Conservation (phyloP, 1,140 invertebrate genomes). For the Microplitis mediator region DNA sequence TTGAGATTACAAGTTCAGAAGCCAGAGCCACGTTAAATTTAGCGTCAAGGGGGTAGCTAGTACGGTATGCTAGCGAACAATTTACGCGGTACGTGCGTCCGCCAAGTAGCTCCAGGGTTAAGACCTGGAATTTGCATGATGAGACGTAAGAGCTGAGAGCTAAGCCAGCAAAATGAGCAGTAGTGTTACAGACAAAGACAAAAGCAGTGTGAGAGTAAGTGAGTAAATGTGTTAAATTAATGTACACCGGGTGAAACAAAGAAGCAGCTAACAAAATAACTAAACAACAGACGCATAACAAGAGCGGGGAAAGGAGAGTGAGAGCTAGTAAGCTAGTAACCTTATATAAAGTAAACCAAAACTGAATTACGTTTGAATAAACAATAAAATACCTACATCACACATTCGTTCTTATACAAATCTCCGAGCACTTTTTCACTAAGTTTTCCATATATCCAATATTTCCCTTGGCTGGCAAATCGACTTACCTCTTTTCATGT, state of each 20-base stretch:
- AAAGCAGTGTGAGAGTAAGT: background rate
- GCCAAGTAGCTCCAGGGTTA: conserved; percentile 17
- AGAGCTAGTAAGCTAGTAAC: background rate
- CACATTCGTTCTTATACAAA: conserved; percentile 12
- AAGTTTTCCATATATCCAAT: conserved; percentile 1
- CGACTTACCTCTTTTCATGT: conserved; percentile 22
- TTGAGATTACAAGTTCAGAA: conserved; percentile 29
- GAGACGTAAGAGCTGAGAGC: conserved; percentile 9
- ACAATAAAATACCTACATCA: conserved; percentile 17
- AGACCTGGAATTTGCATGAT: conserved; percentile 26
- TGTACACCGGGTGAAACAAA: too few species aligned
- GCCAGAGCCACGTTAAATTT: conserved; percentile 21
- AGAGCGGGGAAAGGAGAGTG: background rate
- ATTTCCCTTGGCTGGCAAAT: conserved; percentile 14
- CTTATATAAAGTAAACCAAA: too few species aligned
- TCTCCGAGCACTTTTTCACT: conserved; percentile 11
- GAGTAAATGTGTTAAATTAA: too few species aligned
- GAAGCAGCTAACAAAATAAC: too few species aligned
- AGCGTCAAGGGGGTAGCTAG: conserved; percentile 1
- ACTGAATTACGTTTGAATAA: conserved; percentile 11
- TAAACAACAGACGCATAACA: background rate
- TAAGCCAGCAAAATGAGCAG: background rate
- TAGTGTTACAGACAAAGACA: background rate
- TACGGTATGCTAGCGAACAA: conserved; percentile 4
- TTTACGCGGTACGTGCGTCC: conserved; percentile 28